Evolutionary conservation across 2,888 invertebrate genomes (phyloP).

Genomic region (Syrista parreyssii): DNA sequence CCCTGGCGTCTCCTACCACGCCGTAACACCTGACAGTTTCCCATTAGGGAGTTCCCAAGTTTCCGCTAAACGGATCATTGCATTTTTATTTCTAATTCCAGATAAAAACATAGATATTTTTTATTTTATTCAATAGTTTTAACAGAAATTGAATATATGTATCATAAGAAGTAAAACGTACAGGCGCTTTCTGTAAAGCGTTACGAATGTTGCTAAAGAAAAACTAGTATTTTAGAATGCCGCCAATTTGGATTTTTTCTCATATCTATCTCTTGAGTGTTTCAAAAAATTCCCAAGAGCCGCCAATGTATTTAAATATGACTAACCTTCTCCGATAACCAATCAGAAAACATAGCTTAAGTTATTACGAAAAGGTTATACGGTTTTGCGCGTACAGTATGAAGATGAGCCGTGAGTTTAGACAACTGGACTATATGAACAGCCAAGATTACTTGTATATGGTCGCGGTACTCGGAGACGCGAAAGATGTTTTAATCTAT

Average conservation of each 20-base stretch:
- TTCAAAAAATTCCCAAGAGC: not conserved
- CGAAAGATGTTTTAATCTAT: not conserved
- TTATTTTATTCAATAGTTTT: not conserved
- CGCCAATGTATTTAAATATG: not conserved
- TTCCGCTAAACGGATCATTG: not conserved
- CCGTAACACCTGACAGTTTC: not conserved
- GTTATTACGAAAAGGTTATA: not conserved
- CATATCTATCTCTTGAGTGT: not conserved
- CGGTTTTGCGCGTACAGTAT: not conserved
- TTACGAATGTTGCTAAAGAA: not conserved
- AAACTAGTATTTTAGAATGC: not conserved
- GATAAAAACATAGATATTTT: not conserved
- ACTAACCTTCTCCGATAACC: not conserved
- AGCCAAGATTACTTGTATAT: not conserved
- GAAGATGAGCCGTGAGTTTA: not conserved
- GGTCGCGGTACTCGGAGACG: not conserved
- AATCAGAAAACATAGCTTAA: not conserved
- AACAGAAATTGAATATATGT: not conserved
- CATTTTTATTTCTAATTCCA: not conserved
- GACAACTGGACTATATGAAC: not conserved
- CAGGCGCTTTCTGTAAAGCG: not conserved
- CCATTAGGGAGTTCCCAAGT: not conserved
- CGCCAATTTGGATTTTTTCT: not conserved
- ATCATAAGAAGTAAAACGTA: not conserved
- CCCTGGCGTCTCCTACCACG: slow-evolving; percentile 35